Percentiles rank a stretch among this genome's conserved stretches.
Conservation (phyloP, 2,113 vertebrate species). For the Embiotoca jacksoni region DNA sequence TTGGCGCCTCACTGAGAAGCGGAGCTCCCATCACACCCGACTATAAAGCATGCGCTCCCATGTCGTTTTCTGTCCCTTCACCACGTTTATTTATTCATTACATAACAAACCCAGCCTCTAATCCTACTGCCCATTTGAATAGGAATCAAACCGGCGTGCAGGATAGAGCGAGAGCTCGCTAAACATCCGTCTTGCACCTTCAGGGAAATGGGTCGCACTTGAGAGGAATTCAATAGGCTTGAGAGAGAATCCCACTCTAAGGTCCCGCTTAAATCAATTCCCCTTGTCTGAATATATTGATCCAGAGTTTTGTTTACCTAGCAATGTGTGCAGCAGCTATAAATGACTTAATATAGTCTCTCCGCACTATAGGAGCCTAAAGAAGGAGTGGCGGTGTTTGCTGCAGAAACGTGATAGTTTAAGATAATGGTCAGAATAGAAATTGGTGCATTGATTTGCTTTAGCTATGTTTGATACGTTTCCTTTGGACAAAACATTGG, state of each 20-base stretch:
- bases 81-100: neutral
- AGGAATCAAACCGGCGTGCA: slow-evolving; percentile 17
- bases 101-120: neutral
- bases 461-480: too few species aligned
- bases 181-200: slow-evolving; percentile 47
- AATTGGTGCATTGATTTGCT: too few species aligned
- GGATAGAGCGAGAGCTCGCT: neutral
- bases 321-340: slow-evolving; percentile 52
- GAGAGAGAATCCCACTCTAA: slow-evolving; percentile 31
- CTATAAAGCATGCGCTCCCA: neutral
- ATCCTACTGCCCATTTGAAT: slow-evolving; percentile 11
- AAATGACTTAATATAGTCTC: slow-evolving; percentile 55
- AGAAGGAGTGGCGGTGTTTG: slow-evolving; percentile 9
- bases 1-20: neutral
- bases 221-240: slow-evolving; percentile 60
- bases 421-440: neutral
- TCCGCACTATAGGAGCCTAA: neutral
- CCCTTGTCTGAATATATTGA: slow-evolving; percentile 56
- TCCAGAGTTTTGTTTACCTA: slow-evolving; percentile 64
- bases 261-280: slow-evolving; percentile 44
- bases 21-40: neutral
- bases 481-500: too few species aligned
- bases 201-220: slow-evolving; percentile 38
- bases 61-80: neutral
- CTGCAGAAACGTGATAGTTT: slow-evolving; percentile 16